These are phyloP conservation scores for Mayetiola destructor DNA, from an alignment of 2,888 invertebrate genomes.

Conservation along the genomic window DNA sequence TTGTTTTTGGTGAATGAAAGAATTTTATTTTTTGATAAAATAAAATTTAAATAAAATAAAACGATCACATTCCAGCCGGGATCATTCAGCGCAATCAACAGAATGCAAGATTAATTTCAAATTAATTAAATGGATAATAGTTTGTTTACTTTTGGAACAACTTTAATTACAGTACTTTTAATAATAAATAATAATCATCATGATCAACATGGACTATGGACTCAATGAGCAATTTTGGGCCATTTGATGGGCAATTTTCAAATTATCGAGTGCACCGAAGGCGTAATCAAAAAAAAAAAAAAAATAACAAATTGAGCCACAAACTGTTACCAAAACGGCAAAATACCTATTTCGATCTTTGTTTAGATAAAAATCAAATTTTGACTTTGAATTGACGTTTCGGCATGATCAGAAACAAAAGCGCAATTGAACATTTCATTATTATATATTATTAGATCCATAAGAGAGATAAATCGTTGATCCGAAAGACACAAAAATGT, in stretches of 20 bases:
- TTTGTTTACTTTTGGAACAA: background rate
- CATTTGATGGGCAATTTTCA: constrained; percentile 1
- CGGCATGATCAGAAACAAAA: background rate
- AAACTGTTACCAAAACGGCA: background rate
- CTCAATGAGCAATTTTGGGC: background rate
- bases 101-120: constrained; percentile 4
- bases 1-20: background rate
- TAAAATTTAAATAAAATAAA: background rate
- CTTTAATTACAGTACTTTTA: background rate
- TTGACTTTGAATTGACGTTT: background rate
- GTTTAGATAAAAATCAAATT: background rate
- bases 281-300: too few relatives aligned
- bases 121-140: constrained; percentile 12
- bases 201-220: too few relatives aligned
- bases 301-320: background rate
- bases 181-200: too few relatives aligned
- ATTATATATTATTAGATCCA: too few relatives aligned
- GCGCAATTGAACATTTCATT: too few relatives aligned
- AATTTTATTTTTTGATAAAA: too few relatives aligned
- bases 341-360: background rate
- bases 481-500: too few relatives aligned
- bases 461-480: too few relatives aligned
- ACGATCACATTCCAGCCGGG: background rate
- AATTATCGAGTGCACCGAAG: background rate
- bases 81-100: background rate